Percentiles rank a stretch among this genome's conserved stretches.
These are phyloP conservation scores for Nasonia giraulti DNA, from an alignment of 1,140 invertebrate genomes.

Conservation along the genomic window DNA sequence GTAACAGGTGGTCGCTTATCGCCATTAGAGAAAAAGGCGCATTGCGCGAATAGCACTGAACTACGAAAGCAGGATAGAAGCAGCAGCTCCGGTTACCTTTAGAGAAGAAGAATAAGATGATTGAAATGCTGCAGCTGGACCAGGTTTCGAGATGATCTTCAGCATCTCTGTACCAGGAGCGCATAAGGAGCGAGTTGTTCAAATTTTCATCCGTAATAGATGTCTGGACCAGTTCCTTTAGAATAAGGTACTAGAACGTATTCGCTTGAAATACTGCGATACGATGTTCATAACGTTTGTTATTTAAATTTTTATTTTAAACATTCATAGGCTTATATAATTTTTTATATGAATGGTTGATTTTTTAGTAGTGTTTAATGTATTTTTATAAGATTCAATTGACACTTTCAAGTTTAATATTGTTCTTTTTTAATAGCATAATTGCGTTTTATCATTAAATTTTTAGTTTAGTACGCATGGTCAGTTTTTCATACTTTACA, in stretches of 20 bases:
- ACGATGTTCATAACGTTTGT: no score
- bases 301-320: no score
- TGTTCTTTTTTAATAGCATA: no score
- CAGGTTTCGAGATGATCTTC: slow-evolving; percentile 70
- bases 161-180: slow-evolving; percentile 66
- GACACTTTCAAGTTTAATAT: no score
- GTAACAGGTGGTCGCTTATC: neutral
- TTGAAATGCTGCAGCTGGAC: slow-evolving; percentile 63
- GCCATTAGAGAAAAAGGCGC: slow-evolving; percentile 1
- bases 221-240: neutral
- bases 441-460: no score
- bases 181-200: slow-evolving; percentile 53
- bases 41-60: neutral
- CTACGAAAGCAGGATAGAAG: neutral
- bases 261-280: neutral
- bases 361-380: neutral
- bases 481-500: no score
- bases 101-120: slow-evolving; percentile 57
- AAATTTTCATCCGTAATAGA: neutral
- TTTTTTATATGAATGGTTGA: neutral
- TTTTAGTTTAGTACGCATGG: no score
- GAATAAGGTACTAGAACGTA: neutral
- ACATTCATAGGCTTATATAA: neutral
- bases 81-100: neutral
- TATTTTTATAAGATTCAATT: neutral